A percentile compares a stretch with the other conserved stretches of the same genome.
Evolutionary conservation across 2,113 vertebrate genomes (phyloP).

Genomic region (Coturnix japonica): DNA sequence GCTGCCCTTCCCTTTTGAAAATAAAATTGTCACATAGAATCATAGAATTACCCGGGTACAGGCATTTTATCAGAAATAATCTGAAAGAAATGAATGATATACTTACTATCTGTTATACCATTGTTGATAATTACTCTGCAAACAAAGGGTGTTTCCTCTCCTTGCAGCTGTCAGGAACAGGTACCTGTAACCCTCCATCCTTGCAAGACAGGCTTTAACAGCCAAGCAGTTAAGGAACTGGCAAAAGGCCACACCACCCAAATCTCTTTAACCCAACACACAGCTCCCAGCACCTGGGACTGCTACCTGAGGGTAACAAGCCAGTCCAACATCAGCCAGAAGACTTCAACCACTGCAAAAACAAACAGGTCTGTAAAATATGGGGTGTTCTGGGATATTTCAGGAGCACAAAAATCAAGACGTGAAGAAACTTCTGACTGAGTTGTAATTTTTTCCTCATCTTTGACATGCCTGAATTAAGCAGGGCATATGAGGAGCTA

Average conservation of each 20-base stretch:
- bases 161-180: background rate
- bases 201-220: background rate
- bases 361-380: background rate
- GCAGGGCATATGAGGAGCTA: constrained; percentile 3
- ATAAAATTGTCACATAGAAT: background rate
- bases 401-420: background rate
- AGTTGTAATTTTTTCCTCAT: background rate
- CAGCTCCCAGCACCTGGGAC: background rate
- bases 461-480: background rate
- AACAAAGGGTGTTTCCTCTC: background rate
- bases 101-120: background rate
- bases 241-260: background rate
- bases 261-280: background rate
- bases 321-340: background rate
- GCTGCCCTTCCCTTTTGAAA: background rate
- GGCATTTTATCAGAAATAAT: background rate
- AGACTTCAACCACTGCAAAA: background rate
- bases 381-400: background rate
- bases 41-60: too few species aligned
- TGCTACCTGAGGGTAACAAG: background rate
- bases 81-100: background rate
- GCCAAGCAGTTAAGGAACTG: background rate
- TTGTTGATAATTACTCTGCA: background rate
- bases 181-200: background rate
- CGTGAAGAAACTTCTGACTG: background rate